phyloP scores from a whole-genome alignment of 2,113 vertebrate genomes.

The Cygnus atratus region DNA sequence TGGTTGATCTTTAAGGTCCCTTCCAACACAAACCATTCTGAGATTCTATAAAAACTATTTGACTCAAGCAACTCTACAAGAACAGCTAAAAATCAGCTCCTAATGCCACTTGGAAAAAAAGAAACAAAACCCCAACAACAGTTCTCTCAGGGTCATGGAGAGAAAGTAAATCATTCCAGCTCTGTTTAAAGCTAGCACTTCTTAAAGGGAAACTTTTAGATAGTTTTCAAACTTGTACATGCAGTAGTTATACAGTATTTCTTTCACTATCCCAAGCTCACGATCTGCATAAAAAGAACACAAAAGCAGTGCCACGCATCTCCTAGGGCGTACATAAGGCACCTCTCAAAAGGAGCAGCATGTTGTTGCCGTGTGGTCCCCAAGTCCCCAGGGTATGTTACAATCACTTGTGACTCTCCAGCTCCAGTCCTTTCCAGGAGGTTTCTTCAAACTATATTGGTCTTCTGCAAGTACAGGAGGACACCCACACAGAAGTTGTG shows the following conservation, averaged over 20 bases:
- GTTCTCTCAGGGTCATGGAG: background rate
- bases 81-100: background rate
- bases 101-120: background rate
- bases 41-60: background rate
- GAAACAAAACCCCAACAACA: background rate
- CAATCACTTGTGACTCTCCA: background rate
- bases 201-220: background rate
- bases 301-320: background rate
- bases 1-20: too few species aligned
- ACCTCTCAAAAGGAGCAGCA: background rate
- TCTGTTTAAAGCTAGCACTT: background rate
- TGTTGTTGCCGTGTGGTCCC: background rate
- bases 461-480: background rate
- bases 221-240: background rate
- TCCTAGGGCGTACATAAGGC: background rate
- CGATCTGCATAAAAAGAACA: background rate
- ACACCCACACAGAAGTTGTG: background rate
- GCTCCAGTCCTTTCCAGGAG: background rate
- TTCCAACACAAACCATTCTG: too few species aligned
- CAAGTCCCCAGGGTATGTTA: background rate
- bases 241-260: background rate
- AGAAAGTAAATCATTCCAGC: background rate
- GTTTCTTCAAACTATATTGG: background rate
- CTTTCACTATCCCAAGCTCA: background rate
- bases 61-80: background rate